A percentile compares a stretch with the other conserved stretches of the same genome.
Conservation (phyloP, 2,113 vertebrate genomes). For the Tragelaphus imberbis region DNA sequence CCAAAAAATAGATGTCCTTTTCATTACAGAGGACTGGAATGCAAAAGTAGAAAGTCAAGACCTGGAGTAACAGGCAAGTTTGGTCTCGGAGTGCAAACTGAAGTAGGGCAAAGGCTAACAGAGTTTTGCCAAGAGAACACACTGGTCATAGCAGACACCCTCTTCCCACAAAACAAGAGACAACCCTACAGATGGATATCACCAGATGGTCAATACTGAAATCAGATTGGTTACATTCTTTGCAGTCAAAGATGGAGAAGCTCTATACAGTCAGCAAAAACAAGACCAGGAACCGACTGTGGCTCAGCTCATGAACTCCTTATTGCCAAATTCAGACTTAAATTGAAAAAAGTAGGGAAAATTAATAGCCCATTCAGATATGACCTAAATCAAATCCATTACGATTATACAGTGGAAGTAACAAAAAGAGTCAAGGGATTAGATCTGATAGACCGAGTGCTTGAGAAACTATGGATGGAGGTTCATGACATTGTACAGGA, state of each 20-base stretch:
- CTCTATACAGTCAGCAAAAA: neutral
- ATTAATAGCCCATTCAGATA: neutral
- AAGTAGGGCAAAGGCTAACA: neutral
- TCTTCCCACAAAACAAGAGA: neutral
- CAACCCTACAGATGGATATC: neutral
- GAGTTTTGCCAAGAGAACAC: neutral
- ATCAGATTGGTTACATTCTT: neutral
- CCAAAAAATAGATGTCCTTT: neutral
- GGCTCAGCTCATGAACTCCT: neutral
- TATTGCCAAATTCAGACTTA: neutral
- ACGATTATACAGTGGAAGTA: neutral
- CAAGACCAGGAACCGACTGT: neutral
- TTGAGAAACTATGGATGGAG: neutral
- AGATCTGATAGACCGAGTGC: neutral
- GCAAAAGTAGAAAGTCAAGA: neutral
- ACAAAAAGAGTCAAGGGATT: neutral
- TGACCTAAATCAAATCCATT: neutral
- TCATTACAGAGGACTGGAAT: neutral
- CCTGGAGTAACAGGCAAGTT: neutral
- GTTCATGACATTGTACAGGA: neutral
- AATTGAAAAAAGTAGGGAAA: neutral
- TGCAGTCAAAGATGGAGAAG: neutral
- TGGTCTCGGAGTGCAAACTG: rapidly evolving
- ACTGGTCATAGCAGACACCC: neutral
- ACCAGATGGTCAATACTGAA: neutral